These are phyloP conservation scores for Pristionchus entomophagus DNA, from an alignment of 2,888 invertebrate species.

Conservation along the genomic window DNA sequence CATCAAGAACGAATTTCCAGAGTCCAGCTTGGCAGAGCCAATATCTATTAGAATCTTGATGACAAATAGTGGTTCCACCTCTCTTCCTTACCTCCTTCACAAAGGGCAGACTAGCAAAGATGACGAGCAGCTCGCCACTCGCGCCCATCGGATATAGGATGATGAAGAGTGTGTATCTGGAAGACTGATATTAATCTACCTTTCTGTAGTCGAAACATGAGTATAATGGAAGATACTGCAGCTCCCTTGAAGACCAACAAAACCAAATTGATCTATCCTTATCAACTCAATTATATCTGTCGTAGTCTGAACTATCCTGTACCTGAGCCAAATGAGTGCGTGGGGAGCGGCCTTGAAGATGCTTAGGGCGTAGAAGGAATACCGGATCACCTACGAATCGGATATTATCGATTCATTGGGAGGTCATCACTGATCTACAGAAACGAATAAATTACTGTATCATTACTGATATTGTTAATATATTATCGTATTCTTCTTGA, in stretches of 20 bases:
- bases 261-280: background rate
- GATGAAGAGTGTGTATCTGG: conserved; percentile 89
- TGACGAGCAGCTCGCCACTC: conserved; percentile 92
- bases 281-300: no score
- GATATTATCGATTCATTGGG: no score
- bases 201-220: background rate
- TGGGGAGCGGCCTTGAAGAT: conserved; percentile 85
- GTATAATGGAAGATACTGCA: background rate
- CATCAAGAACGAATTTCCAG: no score
- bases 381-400: conserved; percentile 93
- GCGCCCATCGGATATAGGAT: conserved; percentile 93
- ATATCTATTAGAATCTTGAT: no score
- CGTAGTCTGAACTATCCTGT: background rate
- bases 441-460: no score
- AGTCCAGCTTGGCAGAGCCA: no score
- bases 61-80: no score
- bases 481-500: no score
- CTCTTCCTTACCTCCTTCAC: conserved; percentile 47
- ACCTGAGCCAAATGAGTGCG: conserved; percentile 83
- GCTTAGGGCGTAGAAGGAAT: conserved; percentile 89
- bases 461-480: no score
- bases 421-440: no score
- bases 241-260: background rate
- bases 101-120: conserved; percentile 86
- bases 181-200: background rate